A percentile compares a stretch with the other conserved stretches of the same genome.
These are phyloP conservation scores for Popillia japonica DNA, from an alignment of 1,140 invertebrate genomes.

Conservation along the genomic window DNA sequence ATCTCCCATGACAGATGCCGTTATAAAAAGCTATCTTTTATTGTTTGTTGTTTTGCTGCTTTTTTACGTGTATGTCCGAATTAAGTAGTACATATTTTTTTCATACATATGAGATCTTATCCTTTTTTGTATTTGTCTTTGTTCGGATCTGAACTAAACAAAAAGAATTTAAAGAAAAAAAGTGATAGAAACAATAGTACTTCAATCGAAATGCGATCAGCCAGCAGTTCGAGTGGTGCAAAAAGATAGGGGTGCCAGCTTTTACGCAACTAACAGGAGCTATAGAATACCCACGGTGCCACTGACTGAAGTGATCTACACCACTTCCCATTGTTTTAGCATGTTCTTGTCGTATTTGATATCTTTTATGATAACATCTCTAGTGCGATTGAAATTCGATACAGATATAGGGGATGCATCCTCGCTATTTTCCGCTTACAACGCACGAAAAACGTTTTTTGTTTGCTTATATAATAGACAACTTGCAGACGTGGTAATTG, in stretches of 20 bases:
- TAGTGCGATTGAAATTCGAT: slow-evolving; percentile 51
- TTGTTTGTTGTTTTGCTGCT: no score
- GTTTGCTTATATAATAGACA: no score
- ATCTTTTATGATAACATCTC: slow-evolving; percentile 51
- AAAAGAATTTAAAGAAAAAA: not conserved
- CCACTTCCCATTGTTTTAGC: slow-evolving; percentile 53
- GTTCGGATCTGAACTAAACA: no score
- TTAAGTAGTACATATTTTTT: no score
- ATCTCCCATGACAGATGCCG: slow-evolving; percentile 19
- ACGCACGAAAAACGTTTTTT: slow-evolving; percentile 27
- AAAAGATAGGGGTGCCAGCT: slow-evolving; percentile 47
- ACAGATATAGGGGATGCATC: slow-evolving; percentile 45
- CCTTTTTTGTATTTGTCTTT: no score
- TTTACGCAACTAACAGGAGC: slow-evolving; percentile 41
- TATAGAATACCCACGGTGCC: slow-evolving; percentile 13
- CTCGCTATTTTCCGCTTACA: slow-evolving; percentile 37
- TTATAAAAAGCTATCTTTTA: slow-evolving; percentile 12
- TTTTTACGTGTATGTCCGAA: no score
- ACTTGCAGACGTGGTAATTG: no score
- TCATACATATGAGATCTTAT: no score
- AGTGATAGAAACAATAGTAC: slow-evolving; percentile 5
- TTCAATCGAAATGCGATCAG: slow-evolving; percentile 30
- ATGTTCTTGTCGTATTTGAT: slow-evolving; percentile 52
- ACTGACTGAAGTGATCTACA: slow-evolving; percentile 46
- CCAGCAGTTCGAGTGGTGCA: slow-evolving; percentile 34